Evolutionary conservation across 1,140 invertebrate species (phyloP), one percentile per base, ranked within the genome.

Genomic region (Camponotus pennsylvanicus): DNA sequence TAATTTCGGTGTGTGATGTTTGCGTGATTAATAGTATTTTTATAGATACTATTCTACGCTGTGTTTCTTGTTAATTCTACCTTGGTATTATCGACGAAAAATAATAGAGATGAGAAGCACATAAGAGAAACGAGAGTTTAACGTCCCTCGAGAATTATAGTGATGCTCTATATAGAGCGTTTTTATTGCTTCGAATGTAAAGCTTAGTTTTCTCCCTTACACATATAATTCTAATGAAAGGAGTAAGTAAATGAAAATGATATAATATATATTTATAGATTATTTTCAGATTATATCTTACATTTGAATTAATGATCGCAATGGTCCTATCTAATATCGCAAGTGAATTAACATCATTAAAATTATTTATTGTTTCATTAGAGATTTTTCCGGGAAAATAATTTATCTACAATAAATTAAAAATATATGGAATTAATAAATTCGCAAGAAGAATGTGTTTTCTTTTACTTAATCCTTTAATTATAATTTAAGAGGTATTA

Each of bases 11-110:
- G 15, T 52, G 18, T 45, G 18, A 27, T 61, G 13, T 52, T 15
- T 7, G 67, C 55, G 78, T 21, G 37, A 82, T 83, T 75, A 61
- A 82, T 45, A 83, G 40, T 83, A 73, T 8, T 83, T 61, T 83
- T 73, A 82, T n/a, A 57, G 21, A 61, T 45, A 61, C 55, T 82
- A 61, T 61, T 63, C 79, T 83, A 83, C 52, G 66, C 55, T 83
- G 79, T 49, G 27, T 49, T 27, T 34, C 13, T 63, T 71, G 52
- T 82, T 82, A 71, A 82, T 71, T 34, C 78, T 80, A 70, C 8
- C 21, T 73, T n/a, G 67, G 55, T n/a, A 57, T 61, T 34, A 40
- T 73, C 27, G 42, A 21, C 5, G 55, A n/a, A 49, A 82, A 61
- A 63, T 83, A 83, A 83, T 27, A 27, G 55, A 34, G 27, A 49